A percentile compares a stretch with the other conserved stretches of the same genome.
Conservation (phyloP, 2,113 vertebrate genomes). For the Macroglossus sobrinus region DNA sequence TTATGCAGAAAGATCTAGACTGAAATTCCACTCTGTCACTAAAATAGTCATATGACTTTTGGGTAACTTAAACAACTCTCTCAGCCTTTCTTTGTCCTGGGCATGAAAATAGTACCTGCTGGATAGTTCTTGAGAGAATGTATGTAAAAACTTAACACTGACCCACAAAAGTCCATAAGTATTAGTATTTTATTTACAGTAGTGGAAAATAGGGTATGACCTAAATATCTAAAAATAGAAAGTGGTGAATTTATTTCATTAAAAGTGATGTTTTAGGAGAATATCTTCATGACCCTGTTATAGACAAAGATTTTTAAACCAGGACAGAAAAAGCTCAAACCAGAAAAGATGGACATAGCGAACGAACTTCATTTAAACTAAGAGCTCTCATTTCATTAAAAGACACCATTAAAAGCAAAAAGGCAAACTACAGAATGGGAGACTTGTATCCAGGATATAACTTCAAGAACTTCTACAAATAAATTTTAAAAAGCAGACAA, state of each 20-base stretch:
- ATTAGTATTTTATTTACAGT: neutral
- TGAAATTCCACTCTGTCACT: neutral
- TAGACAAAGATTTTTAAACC: neutral
- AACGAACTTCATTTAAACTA: neutral
- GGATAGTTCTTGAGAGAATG: neutral
- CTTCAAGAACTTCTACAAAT: neutral
- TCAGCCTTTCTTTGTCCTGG: neutral
- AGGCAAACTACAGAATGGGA: neutral
- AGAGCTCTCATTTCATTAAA: neutral
- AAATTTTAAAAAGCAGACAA: neutral
- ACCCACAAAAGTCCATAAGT: neutral
- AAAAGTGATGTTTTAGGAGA: neutral
- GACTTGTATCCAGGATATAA: neutral
- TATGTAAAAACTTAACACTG: neutral
- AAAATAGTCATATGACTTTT: neutral
- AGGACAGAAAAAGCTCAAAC: neutral
- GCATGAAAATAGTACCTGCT: neutral
- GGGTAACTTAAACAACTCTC: neutral
- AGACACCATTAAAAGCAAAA: neutral
- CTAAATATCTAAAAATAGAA: neutral
- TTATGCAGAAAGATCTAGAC: neutral
- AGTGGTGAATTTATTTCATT: neutral
- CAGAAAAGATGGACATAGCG: neutral
- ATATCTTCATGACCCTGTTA: neutral
- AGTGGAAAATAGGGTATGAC: neutral